Evolutionary conservation across 1,140 invertebrate species (phyloP).

Genomic region (Cephus cinctus): DNA sequence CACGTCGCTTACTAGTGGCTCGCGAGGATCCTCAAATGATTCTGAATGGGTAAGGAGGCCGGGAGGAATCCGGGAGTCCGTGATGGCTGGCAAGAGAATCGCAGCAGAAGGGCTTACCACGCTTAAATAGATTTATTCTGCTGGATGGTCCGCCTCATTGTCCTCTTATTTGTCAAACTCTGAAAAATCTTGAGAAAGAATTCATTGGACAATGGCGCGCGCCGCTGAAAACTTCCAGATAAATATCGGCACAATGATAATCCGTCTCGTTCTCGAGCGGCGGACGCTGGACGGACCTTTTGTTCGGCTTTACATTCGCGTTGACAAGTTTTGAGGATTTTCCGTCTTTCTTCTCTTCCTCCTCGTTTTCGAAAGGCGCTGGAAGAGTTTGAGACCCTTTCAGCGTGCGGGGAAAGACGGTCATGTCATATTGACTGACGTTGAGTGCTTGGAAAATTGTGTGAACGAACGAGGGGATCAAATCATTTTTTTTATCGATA

Average conservation of each 20-base stretch:
- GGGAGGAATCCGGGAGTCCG: too few species aligned
- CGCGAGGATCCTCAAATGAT: too few species aligned
- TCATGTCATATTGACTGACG: too few species aligned
- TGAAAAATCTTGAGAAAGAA: conserved; percentile 28
- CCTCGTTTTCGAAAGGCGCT: not conserved
- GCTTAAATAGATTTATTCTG: conserved; percentile 31
- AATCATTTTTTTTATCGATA: too few species aligned
- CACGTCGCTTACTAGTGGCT: too few species aligned
- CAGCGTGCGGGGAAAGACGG: conserved; percentile 18
- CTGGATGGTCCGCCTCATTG: conserved; percentile 22
- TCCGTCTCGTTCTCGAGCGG: conserved; percentile 29
- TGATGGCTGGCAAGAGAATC: not conserved
- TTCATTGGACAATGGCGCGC: conserved; percentile 21
- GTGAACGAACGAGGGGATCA: too few species aligned
- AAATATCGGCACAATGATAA: conserved; percentile 48
- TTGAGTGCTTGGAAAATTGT: conserved; percentile 44
- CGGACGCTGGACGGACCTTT: conserved; percentile 12
- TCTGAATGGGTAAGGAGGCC: too few species aligned
- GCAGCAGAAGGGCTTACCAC: conserved; percentile 11
- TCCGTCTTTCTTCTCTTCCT: conserved; percentile 10
- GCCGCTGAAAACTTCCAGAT: conserved; percentile 36
- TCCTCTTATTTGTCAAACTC: conserved; percentile 39
- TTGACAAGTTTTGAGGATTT: conserved; percentile 30
- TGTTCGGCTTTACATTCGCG: conserved; percentile 25
- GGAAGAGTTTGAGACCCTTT: too few species aligned